phyloP scores from a whole-genome alignment of 2,888 invertebrate species.

The Cosmorhoe ocellata region DNA sequence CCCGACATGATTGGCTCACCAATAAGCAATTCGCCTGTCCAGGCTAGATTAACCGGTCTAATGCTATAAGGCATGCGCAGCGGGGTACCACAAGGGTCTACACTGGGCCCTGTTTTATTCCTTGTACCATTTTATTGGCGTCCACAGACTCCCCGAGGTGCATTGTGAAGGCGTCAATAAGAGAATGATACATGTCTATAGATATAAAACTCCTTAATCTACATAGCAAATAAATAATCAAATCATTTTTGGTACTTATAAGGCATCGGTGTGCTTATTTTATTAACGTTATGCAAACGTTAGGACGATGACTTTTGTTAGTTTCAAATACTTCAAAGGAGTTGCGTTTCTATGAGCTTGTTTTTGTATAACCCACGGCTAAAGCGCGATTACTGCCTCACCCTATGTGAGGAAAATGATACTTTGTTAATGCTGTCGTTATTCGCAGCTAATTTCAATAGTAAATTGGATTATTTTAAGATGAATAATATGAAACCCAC shows the following conservation, averaged over 20 bases:
- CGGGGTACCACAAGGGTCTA: constrained; percentile 24
- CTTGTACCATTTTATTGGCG: constrained; percentile 40
- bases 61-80: constrained; percentile 24
- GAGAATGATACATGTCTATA: background rate
- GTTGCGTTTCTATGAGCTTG: constrained; percentile 11
- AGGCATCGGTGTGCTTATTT: too few relatives aligned
- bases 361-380: background rate
- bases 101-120: constrained; percentile 26
- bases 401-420: constrained; percentile 24
- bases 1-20: constrained; percentile 26
- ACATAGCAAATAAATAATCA: background rate
- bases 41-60: constrained; percentile 32
- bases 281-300: too few relatives aligned
- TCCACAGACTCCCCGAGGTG: constrained; percentile 35
- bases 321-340: background rate
- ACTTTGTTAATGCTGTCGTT: constrained; percentile 23
- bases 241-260: too few relatives aligned
- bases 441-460: constrained; percentile 22
- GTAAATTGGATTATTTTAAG: constrained; percentile 21
- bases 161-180: constrained; percentile 19
- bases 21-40: constrained; percentile 23
- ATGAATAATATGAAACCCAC: constrained; percentile 1
- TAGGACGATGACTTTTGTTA: too few relatives aligned
- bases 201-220: constrained; percentile 7
- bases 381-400: constrained; percentile 17